Percentiles rank a stretch among this genome's conserved stretches.
These are phyloP conservation scores for Furnarius figulus DNA, from an alignment of 2,113 vertebrate species.

Conservation along the genomic window DNA sequence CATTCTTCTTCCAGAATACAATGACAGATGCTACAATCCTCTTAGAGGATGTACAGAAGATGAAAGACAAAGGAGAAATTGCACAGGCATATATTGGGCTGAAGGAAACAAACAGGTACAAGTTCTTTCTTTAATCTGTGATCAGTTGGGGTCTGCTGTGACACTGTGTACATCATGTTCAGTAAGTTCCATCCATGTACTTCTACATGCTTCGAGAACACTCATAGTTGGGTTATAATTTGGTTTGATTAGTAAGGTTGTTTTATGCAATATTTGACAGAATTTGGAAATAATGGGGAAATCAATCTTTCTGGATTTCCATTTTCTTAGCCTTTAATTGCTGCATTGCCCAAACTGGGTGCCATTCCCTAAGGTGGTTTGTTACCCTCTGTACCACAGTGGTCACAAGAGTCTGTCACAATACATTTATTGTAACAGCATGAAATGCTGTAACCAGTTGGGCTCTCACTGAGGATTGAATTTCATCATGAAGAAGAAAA, in stretches of 20 bases:
- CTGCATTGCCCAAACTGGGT: neutral
- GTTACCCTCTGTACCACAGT: neutral
- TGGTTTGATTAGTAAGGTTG: neutral
- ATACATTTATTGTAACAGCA: neutral
- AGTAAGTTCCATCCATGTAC: neutral
- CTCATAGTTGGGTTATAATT: neutral
- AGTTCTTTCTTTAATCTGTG: neutral
- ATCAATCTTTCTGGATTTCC: neutral
- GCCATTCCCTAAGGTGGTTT: neutral
- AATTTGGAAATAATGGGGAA: neutral
- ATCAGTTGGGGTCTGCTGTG: neutral
- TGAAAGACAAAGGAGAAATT: constrained; percentile 95
- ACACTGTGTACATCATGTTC: rapidly evolving
- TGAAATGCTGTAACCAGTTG: neutral
- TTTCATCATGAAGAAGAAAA: neutral
- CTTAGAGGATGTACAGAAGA: constrained; percentile 91
- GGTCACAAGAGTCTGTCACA: neutral
- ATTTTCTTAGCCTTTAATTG: neutral
- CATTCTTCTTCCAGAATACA: constrained; percentile 81
- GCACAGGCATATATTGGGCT: constrained; percentile 96
- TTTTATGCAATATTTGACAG: neutral
- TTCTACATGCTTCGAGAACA: neutral
- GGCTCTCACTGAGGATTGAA: neutral
- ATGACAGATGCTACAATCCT: constrained; percentile 93
- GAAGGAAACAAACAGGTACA: constrained; percentile 95